These are phyloP conservation scores for Casuarius casuarius DNA, from an alignment of 2,113 vertebrate species.

Conservation along the genomic window DNA sequence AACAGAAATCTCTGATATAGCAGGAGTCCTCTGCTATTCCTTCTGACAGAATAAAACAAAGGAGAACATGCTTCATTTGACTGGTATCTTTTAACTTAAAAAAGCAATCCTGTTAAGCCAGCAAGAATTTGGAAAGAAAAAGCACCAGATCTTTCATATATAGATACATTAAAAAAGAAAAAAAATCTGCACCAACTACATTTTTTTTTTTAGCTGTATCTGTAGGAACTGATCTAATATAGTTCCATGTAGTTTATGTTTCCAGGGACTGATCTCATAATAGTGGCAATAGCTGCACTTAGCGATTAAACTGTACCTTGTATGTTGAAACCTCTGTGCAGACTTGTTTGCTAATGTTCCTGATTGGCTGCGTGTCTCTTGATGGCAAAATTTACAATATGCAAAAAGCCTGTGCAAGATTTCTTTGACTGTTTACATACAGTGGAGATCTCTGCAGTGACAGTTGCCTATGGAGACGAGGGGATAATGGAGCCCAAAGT, in stretches of 20 bases:
- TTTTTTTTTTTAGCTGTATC: not conserved
- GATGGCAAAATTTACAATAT: not conserved
- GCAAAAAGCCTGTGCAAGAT: not conserved
- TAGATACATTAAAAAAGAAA: not conserved
- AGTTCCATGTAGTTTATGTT: not conserved
- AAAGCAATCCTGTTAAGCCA: not conserved
- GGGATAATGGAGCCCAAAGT: constrained; percentile 46
- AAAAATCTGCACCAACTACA: not conserved
- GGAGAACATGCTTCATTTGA: not conserved
- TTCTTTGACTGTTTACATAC: constrained; percentile 49
- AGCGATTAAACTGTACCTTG: not conserved
- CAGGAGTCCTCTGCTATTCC: constrained; percentile 10
- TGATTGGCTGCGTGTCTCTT: not conserved
- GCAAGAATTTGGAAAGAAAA: constrained; percentile 21
- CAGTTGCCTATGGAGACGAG: constrained; percentile 64
- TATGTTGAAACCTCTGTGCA: not conserved
- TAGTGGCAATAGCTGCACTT: not conserved
- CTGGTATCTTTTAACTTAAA: not conserved
- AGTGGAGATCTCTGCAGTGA: constrained; percentile 58
- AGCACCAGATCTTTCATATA: not conserved
- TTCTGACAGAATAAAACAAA: not conserved
- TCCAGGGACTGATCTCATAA: not conserved
- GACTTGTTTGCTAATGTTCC: not conserved
- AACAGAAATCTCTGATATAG: not conserved
- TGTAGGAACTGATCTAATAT: constrained; percentile 3